Evolutionary conservation across 2,888 invertebrate species (phyloP), one percentile per base, ranked within the genome.

Genomic region (Ischnura elegans): DNA sequence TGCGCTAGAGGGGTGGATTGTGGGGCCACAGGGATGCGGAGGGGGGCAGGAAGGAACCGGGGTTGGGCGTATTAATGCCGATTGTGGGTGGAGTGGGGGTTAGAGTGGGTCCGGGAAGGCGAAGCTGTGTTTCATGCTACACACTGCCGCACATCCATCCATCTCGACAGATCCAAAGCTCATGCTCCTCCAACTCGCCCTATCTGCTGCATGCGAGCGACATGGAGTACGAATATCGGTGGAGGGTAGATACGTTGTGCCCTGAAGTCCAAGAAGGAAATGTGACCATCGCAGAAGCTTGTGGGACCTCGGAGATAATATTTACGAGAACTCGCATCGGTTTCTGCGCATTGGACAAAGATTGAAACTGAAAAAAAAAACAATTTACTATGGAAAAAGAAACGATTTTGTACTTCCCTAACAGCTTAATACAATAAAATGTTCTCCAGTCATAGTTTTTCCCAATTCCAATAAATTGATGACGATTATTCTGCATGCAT

Each of bases 121-220:
- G 43, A n/a, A 5, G 46, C 86, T 25, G 86, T 86, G 86, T 86
- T 86, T 86, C 86, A 86, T 45, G 86, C 46, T 86, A 25, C 86
- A 43, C 43, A n/a, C 13, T 13, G n/a, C 13, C 86, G 45, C 43
- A 43, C 46, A 46, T 86, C 86, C 46, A 86, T 86, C 86, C 86
- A 86, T 86, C 86, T 46, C 43, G 45, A 46, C 46, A 43, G n/a
- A 43, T 86, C 86, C 86, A 46, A n/a, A 2, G 45, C 86, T 46
- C 46, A 25, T 3, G 45, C 10, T 16, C 43, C 36, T 42, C 46
- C 45, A 8, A 0, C 43, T 45, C 36, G n/a, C 43, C 25, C 45
- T 25, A 21, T 45, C 43, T 25, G 25, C 43, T 86, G 85, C 36
- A 43, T 13, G 36, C 19, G 85, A 42, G 85, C 16, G 85, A n/a